Evolutionary conservation across 2,113 vertebrate species (phyloP).

Genomic region (Poeciliopsis turrubarensis): DNA sequence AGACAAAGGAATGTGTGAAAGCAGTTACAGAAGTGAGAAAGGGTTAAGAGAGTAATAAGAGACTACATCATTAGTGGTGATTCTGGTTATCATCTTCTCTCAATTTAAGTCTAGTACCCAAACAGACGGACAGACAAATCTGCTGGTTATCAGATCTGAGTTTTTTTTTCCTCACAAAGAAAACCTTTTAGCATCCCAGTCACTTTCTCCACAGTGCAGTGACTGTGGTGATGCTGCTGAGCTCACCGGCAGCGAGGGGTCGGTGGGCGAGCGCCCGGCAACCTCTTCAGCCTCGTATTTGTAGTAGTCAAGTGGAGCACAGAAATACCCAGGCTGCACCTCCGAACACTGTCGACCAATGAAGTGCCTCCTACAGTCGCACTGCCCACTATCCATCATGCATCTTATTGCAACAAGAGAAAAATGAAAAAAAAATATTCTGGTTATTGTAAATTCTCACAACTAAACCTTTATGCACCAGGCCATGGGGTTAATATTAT

Average conservation of each 20-base stretch:
- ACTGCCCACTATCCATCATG: constrained; percentile 84
- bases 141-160: too few species aligned
- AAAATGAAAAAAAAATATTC: background rate
- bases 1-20: constrained; percentile 19
- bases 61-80: too few species aligned
- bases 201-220: background rate
- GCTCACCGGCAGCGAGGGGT: constrained; percentile 82
- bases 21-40: background rate
- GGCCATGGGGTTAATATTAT: too few species aligned
- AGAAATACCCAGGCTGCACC: constrained; percentile 87
- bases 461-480: too few species aligned
- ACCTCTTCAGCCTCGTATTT: constrained; percentile 85
- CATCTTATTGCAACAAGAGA: constrained; percentile 73
- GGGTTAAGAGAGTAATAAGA: too few species aligned
- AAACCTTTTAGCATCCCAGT: background rate
- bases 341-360: constrained; percentile 84
- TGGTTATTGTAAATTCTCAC: too few species aligned
- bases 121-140: too few species aligned
- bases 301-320: constrained; percentile 84
- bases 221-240: background rate
- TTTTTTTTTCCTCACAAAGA: background rate
- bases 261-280: constrained; percentile 63
- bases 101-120: too few species aligned
- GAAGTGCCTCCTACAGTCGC: constrained; percentile 84
- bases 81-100: too few species aligned